These are phyloP conservation scores for Laothoe populi DNA, from an alignment of 2,888 invertebrate species.

Conservation along the genomic window DNA sequence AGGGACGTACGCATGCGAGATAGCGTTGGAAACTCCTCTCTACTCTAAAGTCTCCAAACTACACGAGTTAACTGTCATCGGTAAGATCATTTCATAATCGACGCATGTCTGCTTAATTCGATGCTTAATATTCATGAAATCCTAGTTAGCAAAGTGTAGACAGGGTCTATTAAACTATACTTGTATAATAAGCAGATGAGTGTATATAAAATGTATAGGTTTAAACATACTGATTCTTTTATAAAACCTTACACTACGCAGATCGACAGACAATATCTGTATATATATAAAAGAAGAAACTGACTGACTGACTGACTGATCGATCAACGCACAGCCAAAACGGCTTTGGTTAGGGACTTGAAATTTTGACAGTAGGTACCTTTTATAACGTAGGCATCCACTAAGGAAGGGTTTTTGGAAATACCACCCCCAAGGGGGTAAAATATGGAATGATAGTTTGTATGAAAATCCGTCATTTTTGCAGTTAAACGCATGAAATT, in stretches of 20 bases:
- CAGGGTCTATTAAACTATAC: not conserved
- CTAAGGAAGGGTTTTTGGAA: no score
- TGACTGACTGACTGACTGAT: no score
- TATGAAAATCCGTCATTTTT: no score
- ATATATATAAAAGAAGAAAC: no score
- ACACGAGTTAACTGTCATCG: slow-evolving; percentile 91
- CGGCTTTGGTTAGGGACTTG: no score
- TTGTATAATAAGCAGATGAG: not conserved
- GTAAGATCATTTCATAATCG: slow-evolving; percentile 78
- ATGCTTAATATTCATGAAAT: slow-evolving; percentile 16
- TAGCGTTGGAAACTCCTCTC: slow-evolving; percentile 92
- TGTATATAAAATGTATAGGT: not conserved
- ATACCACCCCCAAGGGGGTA: no score
- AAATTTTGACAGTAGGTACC: no score
- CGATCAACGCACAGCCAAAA: no score
- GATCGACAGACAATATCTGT: not conserved
- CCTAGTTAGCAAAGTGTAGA: slow-evolving; percentile 1
- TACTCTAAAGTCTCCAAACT: slow-evolving; percentile 92
- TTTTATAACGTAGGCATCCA: no score
- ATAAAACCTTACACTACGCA: not conserved
- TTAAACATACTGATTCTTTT: no score
- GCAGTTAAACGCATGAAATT: no score
- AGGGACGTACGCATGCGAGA: slow-evolving; percentile 92
- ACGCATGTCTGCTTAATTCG: not conserved
- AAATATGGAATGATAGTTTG: no score